Evolutionary conservation across 2,797 vertebrate genomes (phyloP), one percentile per base, ranked within the genome.

Genomic region (Simalia tracyae): DNA sequence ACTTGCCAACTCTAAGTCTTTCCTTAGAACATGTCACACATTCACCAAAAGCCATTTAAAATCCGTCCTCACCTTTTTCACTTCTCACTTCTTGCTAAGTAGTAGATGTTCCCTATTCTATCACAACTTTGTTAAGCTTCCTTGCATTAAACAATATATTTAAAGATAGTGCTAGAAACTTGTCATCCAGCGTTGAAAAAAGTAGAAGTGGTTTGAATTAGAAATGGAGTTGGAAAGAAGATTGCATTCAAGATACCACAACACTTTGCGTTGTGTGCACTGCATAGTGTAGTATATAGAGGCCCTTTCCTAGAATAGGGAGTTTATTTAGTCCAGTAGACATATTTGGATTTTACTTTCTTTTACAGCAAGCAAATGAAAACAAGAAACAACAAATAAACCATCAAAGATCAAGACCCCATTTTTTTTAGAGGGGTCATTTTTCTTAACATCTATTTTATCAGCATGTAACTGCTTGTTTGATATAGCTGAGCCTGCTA

Each of bases 141-240:
- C 42, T 72, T 9, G 31, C 68, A 72, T 36, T 19, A 72, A 72
- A 36, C 68, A 85, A 50, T 57, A 0, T 4, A 14, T 7, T 10
- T 85, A 91, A 95, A 86, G 15, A 68, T 90, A 84, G 63, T 84
- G 12, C 50, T 56, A n/a, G 3, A 31, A 87, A 59, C 24, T 1
- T 86, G 6, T 56, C 2, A 66, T 68, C 54, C 91, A 92, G 85
- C 54, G 46, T 89, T 90, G 10, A 56, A 87, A 89, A 61, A 89
- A 0, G 14, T 84, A 68, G 1, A 56, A 6, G 42, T 57, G 6
- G 26, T 87, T 85, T 56, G 4, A 0, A 15, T 1, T 0, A 4
- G 54, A n/a, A 5, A n/a, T 63, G 56, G 56, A 7, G 86, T 66
- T 19, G 2, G 17, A 15, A 28, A 56, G 72, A 0, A 14, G 10